Percentiles rank a stretch among this genome's conserved stretches.
These are phyloP conservation scores for Aplochiton taeniatus DNA, from an alignment of 2,797 vertebrate genomes.

Conservation along the genomic window DNA sequence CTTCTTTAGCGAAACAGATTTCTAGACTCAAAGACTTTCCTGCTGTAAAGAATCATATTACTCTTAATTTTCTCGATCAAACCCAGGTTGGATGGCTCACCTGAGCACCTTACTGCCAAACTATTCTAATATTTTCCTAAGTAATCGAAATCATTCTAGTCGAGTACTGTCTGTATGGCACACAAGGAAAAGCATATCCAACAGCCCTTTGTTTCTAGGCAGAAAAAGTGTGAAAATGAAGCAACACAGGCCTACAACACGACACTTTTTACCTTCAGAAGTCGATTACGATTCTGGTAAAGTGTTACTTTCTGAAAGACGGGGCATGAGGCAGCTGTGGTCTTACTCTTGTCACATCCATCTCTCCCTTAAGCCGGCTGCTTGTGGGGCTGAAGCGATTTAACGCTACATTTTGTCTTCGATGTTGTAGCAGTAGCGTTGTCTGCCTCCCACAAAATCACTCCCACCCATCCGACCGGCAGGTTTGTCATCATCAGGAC, in stretches of 20 bases:
- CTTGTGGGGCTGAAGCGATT: neutral
- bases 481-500: neutral
- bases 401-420: slow-evolving; percentile 5
- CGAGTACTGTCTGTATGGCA: too few species aligned
- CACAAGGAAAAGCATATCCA: too few species aligned
- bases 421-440: neutral
- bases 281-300: neutral
- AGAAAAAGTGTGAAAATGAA: neutral
- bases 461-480: neutral
- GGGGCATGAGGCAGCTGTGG: neutral
- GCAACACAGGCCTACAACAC: neutral
- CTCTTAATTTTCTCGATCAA: too few species aligned
- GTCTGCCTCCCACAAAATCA: neutral
- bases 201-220: neutral
- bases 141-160: too few species aligned
- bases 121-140: too few species aligned
- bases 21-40: too few species aligned
- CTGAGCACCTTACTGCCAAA: too few species aligned
- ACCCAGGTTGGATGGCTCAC: too few species aligned
- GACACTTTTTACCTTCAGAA: neutral
- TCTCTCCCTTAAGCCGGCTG: neutral
- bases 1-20: too few species aligned
- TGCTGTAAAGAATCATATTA: too few species aligned
- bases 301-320: neutral
- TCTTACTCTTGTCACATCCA: neutral